Evolutionary conservation across 2,113 vertebrate genomes (phyloP).

Genomic region (Oncorhynchus tshawytscha): DNA sequence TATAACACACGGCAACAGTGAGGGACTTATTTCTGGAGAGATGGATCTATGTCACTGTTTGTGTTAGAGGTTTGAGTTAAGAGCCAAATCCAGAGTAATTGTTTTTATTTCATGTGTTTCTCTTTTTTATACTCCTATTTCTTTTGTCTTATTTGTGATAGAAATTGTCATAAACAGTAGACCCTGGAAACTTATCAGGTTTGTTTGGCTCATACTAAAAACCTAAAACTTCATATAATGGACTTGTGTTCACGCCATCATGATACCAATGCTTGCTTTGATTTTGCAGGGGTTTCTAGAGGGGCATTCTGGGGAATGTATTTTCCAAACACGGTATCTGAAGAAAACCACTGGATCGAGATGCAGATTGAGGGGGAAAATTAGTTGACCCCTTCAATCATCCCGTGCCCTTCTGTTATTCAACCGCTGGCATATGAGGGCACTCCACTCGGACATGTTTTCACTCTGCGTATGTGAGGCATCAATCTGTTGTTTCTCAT

Average conservation of each 20-base stretch:
- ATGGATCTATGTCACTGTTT: constrained; percentile 2
- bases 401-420: constrained; percentile 41
- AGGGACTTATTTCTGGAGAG: too few species aligned
- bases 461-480: constrained; percentile 34
- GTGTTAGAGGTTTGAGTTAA: constrained; percentile 47
- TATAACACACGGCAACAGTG: too few species aligned
- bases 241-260: constrained; percentile 51
- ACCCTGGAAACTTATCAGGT: constrained; percentile 40
- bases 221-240: constrained; percentile 57
- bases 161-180: constrained; percentile 47
- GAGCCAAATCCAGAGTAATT: constrained; percentile 41
- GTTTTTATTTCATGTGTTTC: constrained; percentile 16
- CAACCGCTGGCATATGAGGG: constrained; percentile 50
- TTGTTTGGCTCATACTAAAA: constrained; percentile 48
- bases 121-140: constrained; percentile 12
- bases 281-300: constrained; percentile 20
- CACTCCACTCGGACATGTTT: constrained; percentile 64
- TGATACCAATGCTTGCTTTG: constrained; percentile 45
- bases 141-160: constrained; percentile 9
- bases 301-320: constrained; percentile 41
- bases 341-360: constrained; percentile 48
- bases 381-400: constrained; percentile 51
- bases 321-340: constrained; percentile 33
- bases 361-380: constrained; percentile 56
- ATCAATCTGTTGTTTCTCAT: constrained; percentile 59